phyloP scores from a whole-genome alignment of 2,888 invertebrate genomes.

The Pantelozetes paolii region DNA sequence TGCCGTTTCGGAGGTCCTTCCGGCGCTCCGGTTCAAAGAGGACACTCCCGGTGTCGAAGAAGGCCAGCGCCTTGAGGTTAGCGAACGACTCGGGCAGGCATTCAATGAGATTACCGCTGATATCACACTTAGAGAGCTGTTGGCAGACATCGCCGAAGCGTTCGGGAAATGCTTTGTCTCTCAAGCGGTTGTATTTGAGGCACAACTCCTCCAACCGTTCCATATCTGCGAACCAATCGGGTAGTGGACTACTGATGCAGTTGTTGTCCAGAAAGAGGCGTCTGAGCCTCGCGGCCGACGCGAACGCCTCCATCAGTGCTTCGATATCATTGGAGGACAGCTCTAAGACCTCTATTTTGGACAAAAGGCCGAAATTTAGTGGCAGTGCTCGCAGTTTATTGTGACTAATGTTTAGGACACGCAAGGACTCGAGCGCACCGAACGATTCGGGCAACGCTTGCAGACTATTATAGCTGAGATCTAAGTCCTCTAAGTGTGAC shows the following conservation, averaged over 20 bases:
- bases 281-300: not conserved
- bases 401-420: not conserved
- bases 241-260: not conserved
- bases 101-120: constrained; percentile 2
- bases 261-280: not conserved
- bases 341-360: not conserved
- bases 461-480: not conserved
- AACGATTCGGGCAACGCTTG: not conserved
- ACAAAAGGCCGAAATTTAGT: not conserved
- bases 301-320: not conserved
- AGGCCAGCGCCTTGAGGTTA: not conserved
- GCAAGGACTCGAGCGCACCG: not conserved
- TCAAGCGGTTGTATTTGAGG: not conserved
- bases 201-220: not conserved
- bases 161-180: not conserved
- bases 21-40: not conserved
- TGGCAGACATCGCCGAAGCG: not conserved
- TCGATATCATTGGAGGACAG: not conserved
- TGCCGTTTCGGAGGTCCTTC: not conserved
- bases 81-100: not conserved
- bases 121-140: not conserved
- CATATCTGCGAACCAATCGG: not conserved
- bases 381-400: not conserved
- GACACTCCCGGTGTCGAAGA: not conserved
- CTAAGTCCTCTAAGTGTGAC: not conserved